A percentile compares a stretch with the other conserved stretches of the same genome.
These are phyloP conservation scores for Actenoides hombroni DNA, from an alignment of 2,113 vertebrate species.

Conservation along the genomic window DNA sequence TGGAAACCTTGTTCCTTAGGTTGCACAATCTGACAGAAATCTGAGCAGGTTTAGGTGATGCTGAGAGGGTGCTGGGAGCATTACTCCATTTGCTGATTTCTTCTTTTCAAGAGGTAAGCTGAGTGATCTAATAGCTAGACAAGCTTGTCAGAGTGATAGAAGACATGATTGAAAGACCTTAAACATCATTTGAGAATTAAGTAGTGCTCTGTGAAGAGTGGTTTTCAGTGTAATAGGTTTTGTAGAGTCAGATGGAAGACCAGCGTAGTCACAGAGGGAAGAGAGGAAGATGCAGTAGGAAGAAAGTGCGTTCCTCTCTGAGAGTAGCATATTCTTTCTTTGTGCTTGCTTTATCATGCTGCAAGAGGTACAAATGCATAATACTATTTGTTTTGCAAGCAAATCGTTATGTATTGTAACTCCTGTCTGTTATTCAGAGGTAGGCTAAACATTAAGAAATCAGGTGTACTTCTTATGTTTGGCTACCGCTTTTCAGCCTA, in stretches of 20 bases:
- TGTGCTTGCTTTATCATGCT: background rate
- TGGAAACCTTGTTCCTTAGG: background rate
- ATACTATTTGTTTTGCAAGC: background rate
- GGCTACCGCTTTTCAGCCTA: background rate
- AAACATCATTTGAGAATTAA: background rate
- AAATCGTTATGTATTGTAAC: background rate
- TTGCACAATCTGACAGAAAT: background rate
- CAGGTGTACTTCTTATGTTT: background rate
- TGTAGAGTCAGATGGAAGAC: background rate
- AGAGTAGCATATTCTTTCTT: background rate
- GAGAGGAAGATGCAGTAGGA: background rate
- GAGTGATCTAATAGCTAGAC: background rate
- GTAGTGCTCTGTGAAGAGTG: background rate
- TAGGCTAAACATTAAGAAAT: background rate
- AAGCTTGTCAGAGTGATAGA: background rate
- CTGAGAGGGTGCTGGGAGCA: background rate
- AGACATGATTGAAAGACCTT: background rate
- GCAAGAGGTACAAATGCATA: background rate
- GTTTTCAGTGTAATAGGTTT: background rate
- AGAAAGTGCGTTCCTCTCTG: background rate
- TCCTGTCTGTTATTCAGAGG: background rate
- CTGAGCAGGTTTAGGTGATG: background rate
- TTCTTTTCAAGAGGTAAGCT: background rate
- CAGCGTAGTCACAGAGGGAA: background rate
- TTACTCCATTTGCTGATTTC: background rate